Evolutionary conservation across 2,888 invertebrate genomes (phyloP).

Genomic region (Latrodectus elegans): DNA sequence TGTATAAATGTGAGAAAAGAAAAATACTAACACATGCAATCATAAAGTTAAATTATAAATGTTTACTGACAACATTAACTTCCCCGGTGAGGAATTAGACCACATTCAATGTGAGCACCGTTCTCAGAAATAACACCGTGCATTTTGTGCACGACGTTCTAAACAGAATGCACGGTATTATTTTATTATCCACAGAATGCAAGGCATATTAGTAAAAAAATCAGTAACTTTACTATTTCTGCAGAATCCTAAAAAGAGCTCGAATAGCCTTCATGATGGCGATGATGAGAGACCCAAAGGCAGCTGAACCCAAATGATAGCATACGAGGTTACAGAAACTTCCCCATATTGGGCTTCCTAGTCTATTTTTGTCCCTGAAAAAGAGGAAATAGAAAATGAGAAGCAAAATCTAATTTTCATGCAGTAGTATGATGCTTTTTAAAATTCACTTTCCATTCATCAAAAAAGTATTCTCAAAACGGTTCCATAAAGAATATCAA

Average conservation of each 20-base stretch:
- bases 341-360: conserved; percentile 76
- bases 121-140: too few relatives aligned
- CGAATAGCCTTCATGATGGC: conserved; percentile 94
- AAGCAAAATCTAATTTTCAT: neutral
- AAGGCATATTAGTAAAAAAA: too few relatives aligned
- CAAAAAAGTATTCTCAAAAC: neutral
- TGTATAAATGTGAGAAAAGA: too few relatives aligned
- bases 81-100: too few relatives aligned
- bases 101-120: too few relatives aligned
- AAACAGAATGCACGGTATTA: too few relatives aligned
- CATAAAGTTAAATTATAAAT: too few relatives aligned
- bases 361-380: conserved; percentile 76
- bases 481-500: too few relatives aligned
- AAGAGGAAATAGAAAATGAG: neutral
- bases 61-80: too few relatives aligned
- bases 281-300: conserved; percentile 94
- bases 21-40: too few relatives aligned
- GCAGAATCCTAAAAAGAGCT: conserved; percentile 89
- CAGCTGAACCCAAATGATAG: conserved; percentile 95
- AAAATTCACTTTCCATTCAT: neutral
- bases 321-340: conserved; percentile 78
- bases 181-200: too few relatives aligned
- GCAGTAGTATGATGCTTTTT: neutral
- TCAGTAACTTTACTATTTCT: conserved; percentile 83
- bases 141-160: too few relatives aligned